Conservation (phyloP, 1,140 invertebrate genomes). For the Bombus balteatus region DNA sequence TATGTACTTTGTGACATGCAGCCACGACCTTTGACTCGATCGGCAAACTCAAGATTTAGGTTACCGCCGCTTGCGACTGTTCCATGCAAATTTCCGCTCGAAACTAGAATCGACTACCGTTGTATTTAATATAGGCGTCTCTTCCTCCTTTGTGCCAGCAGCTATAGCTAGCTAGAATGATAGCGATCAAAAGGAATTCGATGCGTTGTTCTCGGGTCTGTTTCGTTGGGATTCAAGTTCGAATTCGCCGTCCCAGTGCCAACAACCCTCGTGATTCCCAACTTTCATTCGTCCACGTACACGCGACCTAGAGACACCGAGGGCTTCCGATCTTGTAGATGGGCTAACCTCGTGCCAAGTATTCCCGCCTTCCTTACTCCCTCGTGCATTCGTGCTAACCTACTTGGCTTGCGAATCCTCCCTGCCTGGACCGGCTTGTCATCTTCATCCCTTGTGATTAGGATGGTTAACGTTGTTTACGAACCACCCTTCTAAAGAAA, state of each 20-base stretch:
- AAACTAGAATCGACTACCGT: background rate
- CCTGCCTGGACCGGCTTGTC: background rate
- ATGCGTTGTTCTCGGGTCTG: background rate
- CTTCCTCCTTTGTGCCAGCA: conserved; percentile 5
- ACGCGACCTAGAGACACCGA: conserved; percentile 51
- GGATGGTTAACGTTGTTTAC: conserved; percentile 24
- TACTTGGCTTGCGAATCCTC: conserved; percentile 32
- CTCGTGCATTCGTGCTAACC: conserved; percentile 15
- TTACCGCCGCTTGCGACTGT: conserved; percentile 52
- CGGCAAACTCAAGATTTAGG: conserved; percentile 61
- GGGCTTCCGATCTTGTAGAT: conserved; percentile 21
- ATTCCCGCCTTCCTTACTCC: background rate
- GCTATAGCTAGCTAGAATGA: background rate
- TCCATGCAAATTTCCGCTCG: conserved; percentile 35
- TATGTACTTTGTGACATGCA: conserved; percentile 46
- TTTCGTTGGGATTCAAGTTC: background rate
- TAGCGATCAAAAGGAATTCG: background rate
- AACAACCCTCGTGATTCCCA: conserved; percentile 52
- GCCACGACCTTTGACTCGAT: conserved; percentile 56
- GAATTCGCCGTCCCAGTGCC: conserved; percentile 34
- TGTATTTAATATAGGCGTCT: background rate
- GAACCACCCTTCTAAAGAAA: background rate
- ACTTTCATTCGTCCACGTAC: conserved; percentile 23
- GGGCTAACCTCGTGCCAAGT: conserved; percentile 45
- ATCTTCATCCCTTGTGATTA: conserved; percentile 36